These are phyloP conservation scores for Mallotus villosus DNA, from an alignment of 2,797 vertebrate genomes.

Conservation along the genomic window DNA sequence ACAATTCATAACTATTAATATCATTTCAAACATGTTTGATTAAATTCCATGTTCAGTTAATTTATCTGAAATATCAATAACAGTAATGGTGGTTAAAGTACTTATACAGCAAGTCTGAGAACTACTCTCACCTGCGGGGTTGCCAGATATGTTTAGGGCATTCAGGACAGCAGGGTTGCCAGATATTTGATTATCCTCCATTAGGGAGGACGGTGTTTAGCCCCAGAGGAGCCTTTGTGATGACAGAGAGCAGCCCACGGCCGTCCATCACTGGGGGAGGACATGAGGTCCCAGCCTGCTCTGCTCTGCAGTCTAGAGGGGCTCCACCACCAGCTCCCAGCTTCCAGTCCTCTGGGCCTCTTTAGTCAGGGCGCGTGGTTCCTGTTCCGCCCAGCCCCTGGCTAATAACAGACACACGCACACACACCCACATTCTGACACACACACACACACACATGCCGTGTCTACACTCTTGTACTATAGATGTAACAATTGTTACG, in stretches of 20 bases:
- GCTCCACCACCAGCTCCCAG: conserved; percentile 38
- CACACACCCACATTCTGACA: conserved; percentile 9
- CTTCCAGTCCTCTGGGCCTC: conserved; percentile 73
- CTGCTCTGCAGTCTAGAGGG: not conserved
- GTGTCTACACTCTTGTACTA: not conserved
- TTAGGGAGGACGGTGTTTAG: conserved; percentile 48
- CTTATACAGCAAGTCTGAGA: not conserved
- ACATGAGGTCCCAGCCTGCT: not conserved
- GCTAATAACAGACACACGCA: conserved; percentile 35
- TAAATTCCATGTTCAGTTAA: not conserved
- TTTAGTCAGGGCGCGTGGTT: conserved; percentile 72
- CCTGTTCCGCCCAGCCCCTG: conserved; percentile 73
- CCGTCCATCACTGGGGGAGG: conserved; percentile 32
- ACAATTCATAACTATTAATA: not conserved
- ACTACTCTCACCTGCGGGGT: not conserved
- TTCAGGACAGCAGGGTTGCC: conserved; percentile 45
- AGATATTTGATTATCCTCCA: conserved; percentile 62
- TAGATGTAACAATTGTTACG: not conserved
- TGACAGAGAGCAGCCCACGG: conserved; percentile 41
- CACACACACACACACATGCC: conserved; percentile 5
- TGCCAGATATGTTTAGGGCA: conserved; percentile 20
- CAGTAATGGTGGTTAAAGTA: not conserved
- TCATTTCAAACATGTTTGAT: not conserved
- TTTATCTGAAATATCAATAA: not conserved
- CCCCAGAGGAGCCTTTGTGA: conserved; percentile 49